Percentiles rank a stretch among this genome's conserved stretches.
These are phyloP conservation scores for Aphidoletes aphidimyza DNA, from an alignment of 2,888 invertebrate species.

Conservation along the genomic window DNA sequence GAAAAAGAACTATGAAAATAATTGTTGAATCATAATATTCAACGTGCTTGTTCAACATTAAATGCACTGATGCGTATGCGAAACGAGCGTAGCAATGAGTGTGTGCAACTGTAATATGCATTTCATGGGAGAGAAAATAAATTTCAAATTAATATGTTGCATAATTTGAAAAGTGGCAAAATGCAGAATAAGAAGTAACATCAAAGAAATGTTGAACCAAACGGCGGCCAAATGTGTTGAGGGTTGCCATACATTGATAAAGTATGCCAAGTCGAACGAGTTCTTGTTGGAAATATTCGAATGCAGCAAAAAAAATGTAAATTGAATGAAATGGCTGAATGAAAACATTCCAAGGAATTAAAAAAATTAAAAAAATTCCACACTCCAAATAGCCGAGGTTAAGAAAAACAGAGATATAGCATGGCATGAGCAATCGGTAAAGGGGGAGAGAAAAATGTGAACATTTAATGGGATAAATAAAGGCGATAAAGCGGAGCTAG, in stretches of 20 bases:
- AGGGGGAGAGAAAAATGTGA: too few relatives aligned
- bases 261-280: background rate
- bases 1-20: background rate
- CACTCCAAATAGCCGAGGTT: too few relatives aligned
- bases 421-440: too few relatives aligned
- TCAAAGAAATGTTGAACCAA: background rate
- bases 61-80: slow-evolving; percentile 32
- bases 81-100: too few relatives aligned
- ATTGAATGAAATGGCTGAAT: background rate
- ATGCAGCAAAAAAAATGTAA: background rate
- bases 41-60: background rate
- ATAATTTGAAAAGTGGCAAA: background rate
- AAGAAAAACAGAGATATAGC: too few relatives aligned
- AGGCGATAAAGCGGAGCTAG: background rate
- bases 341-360: background rate
- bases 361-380: too few relatives aligned
- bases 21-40: slow-evolving; percentile 41
- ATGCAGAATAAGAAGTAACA: background rate
- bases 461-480: too few relatives aligned
- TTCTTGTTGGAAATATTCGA: background rate
- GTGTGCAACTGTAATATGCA: slow-evolving; percentile 26
- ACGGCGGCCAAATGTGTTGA: background rate
- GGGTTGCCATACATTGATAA: background rate
- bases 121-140: background rate
- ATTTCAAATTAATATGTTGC: slow-evolving; percentile 20